Base-by-base conservation (phyloP, 2,797 vertebrate species). In the Adelosebastes latens region DNA sequence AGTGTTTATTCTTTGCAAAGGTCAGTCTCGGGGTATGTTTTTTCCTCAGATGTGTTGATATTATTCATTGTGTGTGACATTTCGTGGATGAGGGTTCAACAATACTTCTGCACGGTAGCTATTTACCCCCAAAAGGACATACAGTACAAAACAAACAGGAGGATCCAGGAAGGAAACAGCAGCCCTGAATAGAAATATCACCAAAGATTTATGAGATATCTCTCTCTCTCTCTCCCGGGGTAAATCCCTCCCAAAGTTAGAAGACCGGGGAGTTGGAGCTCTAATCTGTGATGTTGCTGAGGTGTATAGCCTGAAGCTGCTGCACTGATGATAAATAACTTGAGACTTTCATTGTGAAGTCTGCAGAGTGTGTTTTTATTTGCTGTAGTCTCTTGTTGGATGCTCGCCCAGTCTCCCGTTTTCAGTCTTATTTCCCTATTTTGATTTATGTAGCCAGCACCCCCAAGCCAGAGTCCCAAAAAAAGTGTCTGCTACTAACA, bases 281-380 rank as follows among this genome's bases (percentile, higher is more conserved):
- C 25, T 72, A 81, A 84, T 85, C 82, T 68, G 63, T 16, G 71
- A 46, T 69, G 75, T 27, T 81, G 55, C 52, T 22, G 31, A 27
- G 67, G 77, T 82, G 79, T 77, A n/a, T 6, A 29, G 68, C 80
- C 84, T 62, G 49, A 31, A 88, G 87, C 75, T 53, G 82, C 22
- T 60, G 75, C 55, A 42, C 59, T 73, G 72, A 75, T 67, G 59
- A 78, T 63, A 64, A 82, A 80, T 63, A 71, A 82, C 64, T 25
- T 11, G 8, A 75, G 49, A 78, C 53, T 64, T 59, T 66, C 8
- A 58, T 59, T 70, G 76, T 71, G 67, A 75, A 75, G 49, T 62
- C 69, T 72, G 65, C 55, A 60, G 53, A 52, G 66, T 49, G 61
- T 52, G 60, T 32, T 74, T 87, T 73, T 72, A 82, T 76, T 76